Evolutionary conservation across 2,888 invertebrate species (phyloP).

Genomic region (Mechanitis mazaeus): DNA sequence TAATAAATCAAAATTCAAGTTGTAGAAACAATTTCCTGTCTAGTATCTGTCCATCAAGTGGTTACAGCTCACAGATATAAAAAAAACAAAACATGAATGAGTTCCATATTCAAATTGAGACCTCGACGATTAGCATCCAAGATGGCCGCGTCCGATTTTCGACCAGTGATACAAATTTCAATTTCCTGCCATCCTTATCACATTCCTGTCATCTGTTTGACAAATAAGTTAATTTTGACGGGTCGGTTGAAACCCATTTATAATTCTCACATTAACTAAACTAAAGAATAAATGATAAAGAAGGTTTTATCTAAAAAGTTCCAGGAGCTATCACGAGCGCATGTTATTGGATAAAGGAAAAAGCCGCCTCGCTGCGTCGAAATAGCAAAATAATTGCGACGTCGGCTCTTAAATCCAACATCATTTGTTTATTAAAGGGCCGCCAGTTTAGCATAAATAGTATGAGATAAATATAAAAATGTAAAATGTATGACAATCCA

Average conservation of each 20-base stretch:
- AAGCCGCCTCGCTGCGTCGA: constrained; percentile 54
- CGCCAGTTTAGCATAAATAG: constrained; percentile 66
- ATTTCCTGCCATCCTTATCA: constrained; percentile 72
- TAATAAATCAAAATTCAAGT: constrained; percentile 25
- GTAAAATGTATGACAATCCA: too few species aligned
- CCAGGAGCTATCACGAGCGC: constrained; percentile 25
- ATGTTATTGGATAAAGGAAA: constrained; percentile 49
- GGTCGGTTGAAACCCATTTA: constrained; percentile 36
- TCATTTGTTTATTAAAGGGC: constrained; percentile 70
- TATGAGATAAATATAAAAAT: constrained; percentile 15
- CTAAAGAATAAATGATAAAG: constrained; percentile 8
- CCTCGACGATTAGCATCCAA: constrained; percentile 66
- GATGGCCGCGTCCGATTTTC: constrained; percentile 66
- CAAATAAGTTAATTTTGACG: constrained; percentile 75
- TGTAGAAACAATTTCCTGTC: constrained; percentile 48
- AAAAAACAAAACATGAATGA: constrained; percentile 44
- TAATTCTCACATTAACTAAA: background rate
- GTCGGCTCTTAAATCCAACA: constrained; percentile 60
- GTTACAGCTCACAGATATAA: constrained; percentile 32
- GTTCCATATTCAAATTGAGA: constrained; percentile 69
- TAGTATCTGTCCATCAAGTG: constrained; percentile 48
- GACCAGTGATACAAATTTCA: constrained; percentile 73
- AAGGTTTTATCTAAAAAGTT: constrained; percentile 18
- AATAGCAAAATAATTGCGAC: constrained; percentile 69
- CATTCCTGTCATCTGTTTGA: constrained; percentile 66